Evolutionary conservation across 2,888 invertebrate species (phyloP).

Genomic region (Miltochrista miniata): DNA sequence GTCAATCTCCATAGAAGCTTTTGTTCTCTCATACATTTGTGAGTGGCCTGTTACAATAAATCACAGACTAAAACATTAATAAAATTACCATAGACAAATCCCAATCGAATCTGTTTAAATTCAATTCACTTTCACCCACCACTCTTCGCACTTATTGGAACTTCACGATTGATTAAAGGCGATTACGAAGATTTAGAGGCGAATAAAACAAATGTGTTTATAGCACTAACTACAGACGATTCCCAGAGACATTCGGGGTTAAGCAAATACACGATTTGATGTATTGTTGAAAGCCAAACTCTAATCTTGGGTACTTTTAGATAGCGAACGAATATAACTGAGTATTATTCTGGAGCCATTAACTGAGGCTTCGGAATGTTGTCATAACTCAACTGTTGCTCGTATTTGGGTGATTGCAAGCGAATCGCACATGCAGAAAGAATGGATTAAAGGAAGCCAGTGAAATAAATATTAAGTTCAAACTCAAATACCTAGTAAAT

Average conservation of each 20-base stretch:
- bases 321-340: not conserved
- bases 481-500: too few relatives aligned
- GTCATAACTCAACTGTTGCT: too few relatives aligned
- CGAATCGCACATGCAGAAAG: too few relatives aligned
- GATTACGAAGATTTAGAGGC: conserved; percentile 19
- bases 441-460: too few relatives aligned
- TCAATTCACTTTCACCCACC: not conserved
- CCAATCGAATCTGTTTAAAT: conserved; percentile 1
- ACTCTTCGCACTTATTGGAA: conserved; percentile 10
- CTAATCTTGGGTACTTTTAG: not conserved
- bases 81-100: conserved; percentile 2
- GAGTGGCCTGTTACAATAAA: not conserved
- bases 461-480: too few relatives aligned
- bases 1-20: not conserved
- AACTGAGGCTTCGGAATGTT: too few relatives aligned
- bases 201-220: conserved; percentile 22
- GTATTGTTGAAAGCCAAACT: not conserved
- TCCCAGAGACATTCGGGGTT: conserved; percentile 16
- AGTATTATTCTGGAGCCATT: not conserved
- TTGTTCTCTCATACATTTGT: not conserved
- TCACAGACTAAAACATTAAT: not conserved
- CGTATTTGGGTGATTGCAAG: too few relatives aligned
- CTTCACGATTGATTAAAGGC: conserved; percentile 21
- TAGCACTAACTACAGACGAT: conserved; percentile 15
- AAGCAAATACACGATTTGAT: conserved; percentile 13